Percentiles rank a stretch among this genome's conserved stretches.
phyloP scores from a whole-genome alignment of 2,113 vertebrate genomes.

The Vombatus ursinus region DNA sequence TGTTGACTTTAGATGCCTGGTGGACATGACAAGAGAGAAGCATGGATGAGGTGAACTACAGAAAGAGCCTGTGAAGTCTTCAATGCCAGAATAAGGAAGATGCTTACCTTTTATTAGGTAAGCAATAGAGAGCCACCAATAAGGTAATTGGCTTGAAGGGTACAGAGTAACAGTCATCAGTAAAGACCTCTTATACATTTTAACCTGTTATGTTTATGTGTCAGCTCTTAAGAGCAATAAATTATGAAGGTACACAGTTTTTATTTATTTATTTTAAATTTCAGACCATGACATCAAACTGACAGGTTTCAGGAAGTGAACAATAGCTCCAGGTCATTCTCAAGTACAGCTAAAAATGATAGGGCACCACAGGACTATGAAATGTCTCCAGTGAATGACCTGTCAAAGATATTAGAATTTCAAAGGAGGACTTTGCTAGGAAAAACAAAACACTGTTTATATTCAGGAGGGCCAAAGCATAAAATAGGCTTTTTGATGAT shows the following conservation, averaged over 20 bases:
- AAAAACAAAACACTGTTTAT: conserved; percentile 15
- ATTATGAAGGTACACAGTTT: background rate
- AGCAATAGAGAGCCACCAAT: background rate
- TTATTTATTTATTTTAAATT: conserved; percentile 1
- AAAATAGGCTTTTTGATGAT: conserved; percentile 7
- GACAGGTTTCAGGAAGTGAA: background rate
- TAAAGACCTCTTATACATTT: background rate
- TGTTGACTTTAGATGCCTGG: background rate
- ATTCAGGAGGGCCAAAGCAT: conserved; percentile 21
- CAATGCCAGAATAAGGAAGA: background rate
- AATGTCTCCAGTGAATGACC: background rate
- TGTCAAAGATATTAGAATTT: conserved; percentile 51
- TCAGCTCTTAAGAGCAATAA: background rate
- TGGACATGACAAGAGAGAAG: background rate
- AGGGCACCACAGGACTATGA: background rate
- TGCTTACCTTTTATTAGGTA: background rate
- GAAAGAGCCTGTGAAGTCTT: background rate
- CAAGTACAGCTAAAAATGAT: background rate
- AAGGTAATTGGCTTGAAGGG: background rate
- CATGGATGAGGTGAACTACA: background rate
- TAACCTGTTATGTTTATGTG: background rate
- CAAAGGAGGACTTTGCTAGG: conserved; percentile 29
- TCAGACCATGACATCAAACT: background rate
- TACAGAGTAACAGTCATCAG: background rate
- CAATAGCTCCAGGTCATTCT: background rate